Percentiles rank a stretch among this genome's conserved stretches.
Evolutionary conservation across 2,113 vertebrate species (phyloP).

Genomic region (Hemibagrus wyckioides): DNA sequence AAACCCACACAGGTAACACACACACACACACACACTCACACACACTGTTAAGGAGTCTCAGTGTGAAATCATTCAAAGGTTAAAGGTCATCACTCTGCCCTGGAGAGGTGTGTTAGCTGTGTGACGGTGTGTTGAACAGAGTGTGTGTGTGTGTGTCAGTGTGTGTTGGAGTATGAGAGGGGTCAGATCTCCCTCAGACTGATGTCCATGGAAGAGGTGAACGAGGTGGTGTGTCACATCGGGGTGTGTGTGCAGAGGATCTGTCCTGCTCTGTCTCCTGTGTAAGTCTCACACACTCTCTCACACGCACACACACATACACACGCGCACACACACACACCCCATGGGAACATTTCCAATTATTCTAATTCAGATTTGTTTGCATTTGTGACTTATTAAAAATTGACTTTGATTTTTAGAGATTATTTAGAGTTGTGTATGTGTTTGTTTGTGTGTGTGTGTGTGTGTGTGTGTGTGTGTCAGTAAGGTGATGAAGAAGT

Average conservation of each 20-base stretch:
- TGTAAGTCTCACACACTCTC: slow-evolving; percentile 71
- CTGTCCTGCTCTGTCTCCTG: slow-evolving; percentile 87
- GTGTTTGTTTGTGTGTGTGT: neutral
- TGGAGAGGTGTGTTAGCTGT: neutral
- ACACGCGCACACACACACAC: neutral
- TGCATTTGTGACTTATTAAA: no score
- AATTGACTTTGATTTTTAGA: no score
- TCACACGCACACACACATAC: neutral
- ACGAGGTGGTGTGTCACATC: slow-evolving; percentile 87
- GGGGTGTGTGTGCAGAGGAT: slow-evolving; percentile 89
- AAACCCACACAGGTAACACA: slow-evolving; percentile 86
- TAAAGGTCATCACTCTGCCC: neutral
- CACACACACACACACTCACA: neutral
- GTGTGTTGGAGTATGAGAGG: slow-evolving; percentile 88
- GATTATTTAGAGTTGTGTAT: neutral
- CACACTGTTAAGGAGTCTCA: neutral
- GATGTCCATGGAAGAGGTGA: slow-evolving; percentile 85
- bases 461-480: slow-evolving; percentile 29
- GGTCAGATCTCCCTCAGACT: slow-evolving; percentile 87
- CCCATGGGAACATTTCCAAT: neutral
- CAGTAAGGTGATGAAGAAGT: slow-evolving; percentile 94
- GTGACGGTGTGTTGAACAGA: neutral
- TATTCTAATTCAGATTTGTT: no score
- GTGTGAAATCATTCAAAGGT: neutral
- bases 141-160: slow-evolving; percentile 64